Conservation (phyloP, 2,888 invertebrate genomes). For the Pammene aurita region DNA sequence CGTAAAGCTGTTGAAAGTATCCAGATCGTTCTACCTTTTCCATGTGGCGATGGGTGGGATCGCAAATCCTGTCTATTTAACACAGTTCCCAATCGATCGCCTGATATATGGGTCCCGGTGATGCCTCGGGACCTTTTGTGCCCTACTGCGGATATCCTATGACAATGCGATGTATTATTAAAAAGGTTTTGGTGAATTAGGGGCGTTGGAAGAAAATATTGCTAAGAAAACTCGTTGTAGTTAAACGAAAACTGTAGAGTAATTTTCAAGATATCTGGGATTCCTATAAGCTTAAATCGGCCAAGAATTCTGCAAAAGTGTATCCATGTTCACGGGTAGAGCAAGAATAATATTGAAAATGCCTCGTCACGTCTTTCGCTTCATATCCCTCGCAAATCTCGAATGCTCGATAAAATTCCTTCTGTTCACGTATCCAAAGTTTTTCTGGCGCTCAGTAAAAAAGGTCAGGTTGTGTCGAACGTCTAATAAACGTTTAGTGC, state of each 20-base stretch:
- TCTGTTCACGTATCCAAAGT: conserved; percentile 1
- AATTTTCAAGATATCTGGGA: no score
- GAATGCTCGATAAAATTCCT: not conserved
- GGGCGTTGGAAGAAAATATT: not conserved
- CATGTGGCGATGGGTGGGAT: not conserved
- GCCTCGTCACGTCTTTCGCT: not conserved
- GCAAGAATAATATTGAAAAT: not conserved
- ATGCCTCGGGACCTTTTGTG: conserved; percentile 17
- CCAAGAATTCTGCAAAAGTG: no score
- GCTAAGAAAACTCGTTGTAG: not conserved
- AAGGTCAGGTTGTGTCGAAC: conserved; percentile 8
- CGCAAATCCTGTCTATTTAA: conserved; percentile 34
- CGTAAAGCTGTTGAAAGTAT: not conserved
- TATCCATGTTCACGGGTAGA: no score
- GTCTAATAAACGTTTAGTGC: conserved; percentile 28
- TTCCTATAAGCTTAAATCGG: no score
- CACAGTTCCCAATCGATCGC: conserved; percentile 33
- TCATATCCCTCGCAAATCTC: not conserved
- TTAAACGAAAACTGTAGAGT: not conserved
- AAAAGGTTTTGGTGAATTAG: conserved; percentile 14
- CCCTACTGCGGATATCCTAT: conserved; percentile 3
- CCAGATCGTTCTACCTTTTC: not conserved
- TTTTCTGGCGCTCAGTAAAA: conserved; percentile 7
- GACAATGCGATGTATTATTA: conserved; percentile 21
- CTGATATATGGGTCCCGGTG: conserved; percentile 28